Evolutionary conservation across 2,888 invertebrate species (phyloP).

Genomic region (Morinoia aosen): DNA sequence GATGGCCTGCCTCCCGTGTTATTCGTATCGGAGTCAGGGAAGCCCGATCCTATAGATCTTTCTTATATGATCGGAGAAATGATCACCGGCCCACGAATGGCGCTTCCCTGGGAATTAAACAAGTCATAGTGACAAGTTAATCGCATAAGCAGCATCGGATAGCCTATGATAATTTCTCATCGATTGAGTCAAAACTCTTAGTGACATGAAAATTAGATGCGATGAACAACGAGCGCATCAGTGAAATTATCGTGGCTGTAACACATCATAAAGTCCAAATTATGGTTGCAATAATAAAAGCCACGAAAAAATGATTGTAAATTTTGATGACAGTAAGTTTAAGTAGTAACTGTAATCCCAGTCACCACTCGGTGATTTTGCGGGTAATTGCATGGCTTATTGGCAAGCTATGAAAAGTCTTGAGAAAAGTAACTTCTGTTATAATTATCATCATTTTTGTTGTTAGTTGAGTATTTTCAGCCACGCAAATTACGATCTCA

Average conservation of each 20-base stretch:
- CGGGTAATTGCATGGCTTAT: too few species aligned
- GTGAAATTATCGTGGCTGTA: not conserved
- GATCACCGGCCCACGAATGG: not conserved
- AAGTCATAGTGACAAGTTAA: conserved; percentile 12
- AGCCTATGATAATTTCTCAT: not conserved
- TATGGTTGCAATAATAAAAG: not conserved
- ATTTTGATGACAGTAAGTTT: not conserved
- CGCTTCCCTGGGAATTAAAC: not conserved
- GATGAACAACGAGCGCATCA: not conserved
- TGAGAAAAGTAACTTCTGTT: too few species aligned
- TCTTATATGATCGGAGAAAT: conserved; percentile 17
- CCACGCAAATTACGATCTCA: too few species aligned
- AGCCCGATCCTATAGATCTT: not conserved
- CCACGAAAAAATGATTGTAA: not conserved
- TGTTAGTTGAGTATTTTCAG: too few species aligned
- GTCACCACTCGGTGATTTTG: too few species aligned
- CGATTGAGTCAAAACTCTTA: not conserved
- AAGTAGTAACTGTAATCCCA: not conserved
- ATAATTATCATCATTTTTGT: too few species aligned
- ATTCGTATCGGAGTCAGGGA: conserved; percentile 9
- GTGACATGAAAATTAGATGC: not conserved
- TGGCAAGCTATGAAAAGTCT: too few species aligned
- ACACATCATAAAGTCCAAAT: not conserved
- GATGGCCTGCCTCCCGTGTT: not conserved
- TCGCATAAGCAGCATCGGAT: conserved; percentile 9